Conservation (phyloP, 2,797 vertebrate genomes). For the Holocentrus rufus region DNA sequence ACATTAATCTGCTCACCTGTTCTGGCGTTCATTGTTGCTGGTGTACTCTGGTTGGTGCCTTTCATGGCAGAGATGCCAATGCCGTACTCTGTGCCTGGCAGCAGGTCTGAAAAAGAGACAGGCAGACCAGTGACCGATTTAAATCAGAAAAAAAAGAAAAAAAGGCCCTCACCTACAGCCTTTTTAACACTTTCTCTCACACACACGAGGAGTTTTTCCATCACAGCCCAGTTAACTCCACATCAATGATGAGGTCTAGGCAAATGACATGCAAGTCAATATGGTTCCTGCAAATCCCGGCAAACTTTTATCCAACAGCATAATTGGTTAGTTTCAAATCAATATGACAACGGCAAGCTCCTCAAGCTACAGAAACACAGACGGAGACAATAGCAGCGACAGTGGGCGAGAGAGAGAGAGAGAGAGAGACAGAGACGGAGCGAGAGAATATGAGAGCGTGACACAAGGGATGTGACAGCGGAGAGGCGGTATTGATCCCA, state of each 20-base stretch:
- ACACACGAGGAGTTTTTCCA: constrained; percentile 29
- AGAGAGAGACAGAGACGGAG: constrained; percentile 35
- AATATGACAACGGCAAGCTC: constrained; percentile 23
- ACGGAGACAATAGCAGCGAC: constrained; percentile 37
- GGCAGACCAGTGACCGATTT: neutral
- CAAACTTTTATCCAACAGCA: constrained; percentile 8
- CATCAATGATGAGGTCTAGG: constrained; percentile 30
- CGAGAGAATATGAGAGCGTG: constrained; percentile 24
- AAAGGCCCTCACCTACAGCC: neutral
- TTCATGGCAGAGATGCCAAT: constrained; percentile 93
- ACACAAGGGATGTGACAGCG: neutral
- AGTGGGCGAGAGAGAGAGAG: constrained; percentile 25
- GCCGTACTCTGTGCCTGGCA: constrained; percentile 96
- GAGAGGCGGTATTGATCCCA: constrained; percentile 56
- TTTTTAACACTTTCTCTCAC: constrained; percentile 24
- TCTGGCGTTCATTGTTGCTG: constrained; percentile 96
- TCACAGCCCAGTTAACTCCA: constrained; percentile 47
- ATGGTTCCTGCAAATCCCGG: constrained; percentile 27
- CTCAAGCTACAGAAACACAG: constrained; percentile 40
- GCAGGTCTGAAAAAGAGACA: constrained; percentile 83
- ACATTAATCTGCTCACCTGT: constrained; percentile 85
- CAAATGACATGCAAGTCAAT: constrained; percentile 46
- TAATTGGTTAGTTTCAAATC: constrained; percentile 59
- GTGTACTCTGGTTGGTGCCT: constrained; percentile 90
- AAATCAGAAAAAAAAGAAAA: neutral